A percentile compares a stretch with the other conserved stretches of the same genome.
Conservation (phyloP, 2,113 vertebrate species). For the Corydoras maculifer region DNA sequence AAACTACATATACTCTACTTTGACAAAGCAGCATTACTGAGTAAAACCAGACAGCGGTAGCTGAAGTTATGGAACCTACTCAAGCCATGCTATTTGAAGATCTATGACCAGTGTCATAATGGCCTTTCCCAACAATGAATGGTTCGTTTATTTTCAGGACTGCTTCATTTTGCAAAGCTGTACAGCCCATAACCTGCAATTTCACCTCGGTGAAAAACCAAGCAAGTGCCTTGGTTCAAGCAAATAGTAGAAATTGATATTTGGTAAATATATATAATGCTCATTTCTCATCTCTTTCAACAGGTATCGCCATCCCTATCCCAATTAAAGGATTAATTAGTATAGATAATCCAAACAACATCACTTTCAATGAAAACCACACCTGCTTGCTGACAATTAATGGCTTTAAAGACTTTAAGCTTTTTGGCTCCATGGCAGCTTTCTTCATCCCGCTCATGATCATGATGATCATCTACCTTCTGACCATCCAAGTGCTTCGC, state of each 20-base stretch:
- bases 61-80: conserved; percentile 26
- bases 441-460: conserved; percentile 91
- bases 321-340: conserved; percentile 83
- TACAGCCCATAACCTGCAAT: no score
- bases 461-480: conserved; percentile 92
- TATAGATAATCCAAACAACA: conserved; percentile 54
- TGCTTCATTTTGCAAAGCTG: not conserved
- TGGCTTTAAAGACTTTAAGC: conserved; percentile 82
- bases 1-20: conserved; percentile 11
- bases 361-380: conserved; percentile 72
- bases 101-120: conserved; percentile 5
- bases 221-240: no score
- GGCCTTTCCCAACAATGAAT: conserved; percentile 1
- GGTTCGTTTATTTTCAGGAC: conserved; percentile 29
- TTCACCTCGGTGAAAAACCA: no score
- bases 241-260: no score
- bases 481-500: conserved; percentile 83
- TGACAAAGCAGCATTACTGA: conserved; percentile 32
- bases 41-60: conserved; percentile 38
- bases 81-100: conserved; percentile 17
- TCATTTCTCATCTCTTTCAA: conserved; percentile 42
- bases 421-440: conserved; percentile 83
- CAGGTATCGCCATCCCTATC: conserved; percentile 91
- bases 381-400: conserved; percentile 76
- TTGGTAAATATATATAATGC: no score